These are phyloP conservation scores for Drosophila koepferae DNA, from an alignment of 2,888 invertebrate species.

Conservation along the genomic window DNA sequence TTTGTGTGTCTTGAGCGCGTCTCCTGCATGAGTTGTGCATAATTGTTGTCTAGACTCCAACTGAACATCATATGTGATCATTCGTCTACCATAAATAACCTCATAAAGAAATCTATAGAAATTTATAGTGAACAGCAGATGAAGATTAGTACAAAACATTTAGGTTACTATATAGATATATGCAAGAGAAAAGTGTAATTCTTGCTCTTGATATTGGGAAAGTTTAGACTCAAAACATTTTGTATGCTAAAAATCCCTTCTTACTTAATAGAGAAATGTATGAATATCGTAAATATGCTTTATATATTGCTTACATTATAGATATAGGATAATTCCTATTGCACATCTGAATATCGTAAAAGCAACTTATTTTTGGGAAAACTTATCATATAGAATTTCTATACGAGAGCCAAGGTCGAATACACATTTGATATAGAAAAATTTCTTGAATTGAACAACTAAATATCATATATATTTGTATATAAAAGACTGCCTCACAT, in stretches of 20 bases:
- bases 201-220: background rate
- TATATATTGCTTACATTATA: background rate
- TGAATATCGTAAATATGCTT: background rate
- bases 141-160: background rate
- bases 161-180: too few relatives aligned
- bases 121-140: background rate
- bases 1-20: constrained; percentile 34
- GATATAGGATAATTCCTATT: background rate
- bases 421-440: too few relatives aligned
- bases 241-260: background rate
- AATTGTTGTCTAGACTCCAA: constrained; percentile 10
- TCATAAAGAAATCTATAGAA: background rate
- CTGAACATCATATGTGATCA: constrained; percentile 5
- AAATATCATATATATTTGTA: too few relatives aligned
- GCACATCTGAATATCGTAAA: background rate
- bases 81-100: constrained; percentile 1
- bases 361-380: background rate
- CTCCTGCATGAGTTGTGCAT: constrained; percentile 49
- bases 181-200: background rate
- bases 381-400: background rate
- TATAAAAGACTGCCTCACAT: too few relatives aligned
- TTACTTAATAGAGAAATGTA: background rate
- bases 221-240: background rate
- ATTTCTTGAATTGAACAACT: too few relatives aligned
- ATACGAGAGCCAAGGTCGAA: background rate